A percentile compares a stretch with the other conserved stretches of the same genome.
Evolutionary conservation across 2,113 vertebrate genomes (phyloP).

Genomic region (Hemicordylus capensis): DNA sequence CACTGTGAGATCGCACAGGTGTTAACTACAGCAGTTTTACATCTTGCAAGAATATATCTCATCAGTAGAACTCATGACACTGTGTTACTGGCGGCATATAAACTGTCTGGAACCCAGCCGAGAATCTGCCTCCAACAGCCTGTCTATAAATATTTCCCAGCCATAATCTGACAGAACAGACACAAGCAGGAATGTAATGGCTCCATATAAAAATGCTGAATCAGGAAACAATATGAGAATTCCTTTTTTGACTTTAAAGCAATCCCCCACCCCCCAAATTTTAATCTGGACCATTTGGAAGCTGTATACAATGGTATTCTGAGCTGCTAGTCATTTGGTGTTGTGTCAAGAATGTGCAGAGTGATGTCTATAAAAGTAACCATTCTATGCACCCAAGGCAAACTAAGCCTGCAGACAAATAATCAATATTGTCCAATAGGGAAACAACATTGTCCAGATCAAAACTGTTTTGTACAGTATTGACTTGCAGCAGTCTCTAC

Average conservation of each 20-base stretch:
- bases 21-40: not conserved
- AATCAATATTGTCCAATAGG: not conserved
- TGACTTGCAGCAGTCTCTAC: not conserved
- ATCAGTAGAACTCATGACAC: not conserved
- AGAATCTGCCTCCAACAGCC: not conserved
- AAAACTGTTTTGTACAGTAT: not conserved
- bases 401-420: not conserved
- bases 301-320: not conserved
- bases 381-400: not conserved
- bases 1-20: accelerated
- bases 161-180: conserved; percentile 6
- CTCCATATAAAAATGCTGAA: not conserved
- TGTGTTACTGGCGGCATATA: not conserved
- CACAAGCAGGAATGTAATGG: not conserved
- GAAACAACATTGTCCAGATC: not conserved
- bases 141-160: not conserved
- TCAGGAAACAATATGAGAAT: conserved; percentile 10
- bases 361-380: not conserved
- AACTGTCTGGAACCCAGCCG: not conserved
- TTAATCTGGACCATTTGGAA: conserved; percentile 1
- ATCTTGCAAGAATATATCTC: not conserved
- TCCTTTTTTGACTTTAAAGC: not conserved
- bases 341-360: not conserved
- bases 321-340: not conserved
- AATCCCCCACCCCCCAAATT: not conserved